These are phyloP conservation scores for Drosophila crucigera DNA, from an alignment of 2,888 invertebrate genomes.

Conservation along the genomic window DNA sequence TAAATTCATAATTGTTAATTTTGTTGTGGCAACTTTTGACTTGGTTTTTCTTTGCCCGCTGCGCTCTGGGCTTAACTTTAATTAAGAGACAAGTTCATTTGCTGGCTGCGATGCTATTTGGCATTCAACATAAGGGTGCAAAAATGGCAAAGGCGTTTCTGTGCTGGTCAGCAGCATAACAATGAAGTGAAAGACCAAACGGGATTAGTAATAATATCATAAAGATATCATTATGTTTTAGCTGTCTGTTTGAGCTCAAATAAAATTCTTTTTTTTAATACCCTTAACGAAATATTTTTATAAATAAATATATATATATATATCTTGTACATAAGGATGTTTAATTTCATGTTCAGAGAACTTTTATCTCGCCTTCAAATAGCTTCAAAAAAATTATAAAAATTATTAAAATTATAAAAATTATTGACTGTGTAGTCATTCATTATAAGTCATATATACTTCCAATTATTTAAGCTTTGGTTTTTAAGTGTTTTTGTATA, in stretches of 20 bases:
- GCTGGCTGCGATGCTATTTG: constrained; percentile 8
- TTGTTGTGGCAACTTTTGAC: constrained; percentile 61
- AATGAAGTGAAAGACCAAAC: not conserved
- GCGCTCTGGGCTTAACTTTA: constrained; percentile 83
- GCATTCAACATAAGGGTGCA: constrained; percentile 8
- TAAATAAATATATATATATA: not conserved
- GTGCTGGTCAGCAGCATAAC: constrained; percentile 17
- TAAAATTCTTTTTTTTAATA: not conserved
- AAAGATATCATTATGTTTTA: not conserved
- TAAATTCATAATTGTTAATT: constrained; percentile 82
- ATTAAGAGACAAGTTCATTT: constrained; percentile 80
- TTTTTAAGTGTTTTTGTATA: too few relatives aligned
- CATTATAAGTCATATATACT: not conserved
- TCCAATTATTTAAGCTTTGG: not conserved
- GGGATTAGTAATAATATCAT: not conserved
- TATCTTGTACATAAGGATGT: not conserved
- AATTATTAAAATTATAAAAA: too few relatives aligned
- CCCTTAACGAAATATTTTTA: not conserved
- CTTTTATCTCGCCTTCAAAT: accelerated
- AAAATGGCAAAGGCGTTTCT: not conserved
- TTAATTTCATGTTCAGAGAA: not conserved
- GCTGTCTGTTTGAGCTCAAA: not conserved
- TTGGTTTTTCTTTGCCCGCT: constrained; percentile 45
- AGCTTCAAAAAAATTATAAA: too few relatives aligned
- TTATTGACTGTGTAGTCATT: too few relatives aligned